Base-by-base conservation (phyloP, 2,888 invertebrate species). In the Metacarcinus magister region DNA sequence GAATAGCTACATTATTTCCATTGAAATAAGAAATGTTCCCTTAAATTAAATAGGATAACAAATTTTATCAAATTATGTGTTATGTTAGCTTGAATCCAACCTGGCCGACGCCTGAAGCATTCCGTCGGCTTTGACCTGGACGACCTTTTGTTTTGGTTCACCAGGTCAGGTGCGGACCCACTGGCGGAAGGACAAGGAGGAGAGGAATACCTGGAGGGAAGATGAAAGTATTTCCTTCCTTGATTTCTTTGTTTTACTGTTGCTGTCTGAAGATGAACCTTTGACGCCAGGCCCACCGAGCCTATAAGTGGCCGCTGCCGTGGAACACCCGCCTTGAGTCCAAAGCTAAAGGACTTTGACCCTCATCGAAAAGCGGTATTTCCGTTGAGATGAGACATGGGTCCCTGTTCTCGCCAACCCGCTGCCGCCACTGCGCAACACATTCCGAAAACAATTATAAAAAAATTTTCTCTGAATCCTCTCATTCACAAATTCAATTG, bases 111-210 rank as follows among this genome's bases (percentile, higher is more conserved):
- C 75, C 32, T 16, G 32, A n/a, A 87, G 87, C 39, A 39, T 39
- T 87, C 87, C 87, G 32, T 39, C 87, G 87, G 87, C 16, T 87
- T 87, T 87, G 87, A 87, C 87, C 87, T 87, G 87, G 87, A 87
- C 87, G 39, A 87, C 87, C 87, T 87, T 87, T 87, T 13, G 87
- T 87, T 32, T 87, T 87, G 87, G 87, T 87, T 87, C 87, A 87
- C 39, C 32, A 39, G 87, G 87, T 87, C 87, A 87, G 75, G 75
- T 23, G 75, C 28, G 28, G 2, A 75, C 32, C 39, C 32, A 16
- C 87, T 39, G 16, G 28, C 87, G 87, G 87, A 87, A 39, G 87
- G 87, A 87, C 87, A 39, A 13, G 0, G 13, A 39, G 87, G 39
- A 39, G 39, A 87, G 32, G 39, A 87, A 87, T 39, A 87, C 87